Base-by-base conservation (phyloP, 2,797 vertebrate species). In the Lithobates sylvaticus region DNA sequence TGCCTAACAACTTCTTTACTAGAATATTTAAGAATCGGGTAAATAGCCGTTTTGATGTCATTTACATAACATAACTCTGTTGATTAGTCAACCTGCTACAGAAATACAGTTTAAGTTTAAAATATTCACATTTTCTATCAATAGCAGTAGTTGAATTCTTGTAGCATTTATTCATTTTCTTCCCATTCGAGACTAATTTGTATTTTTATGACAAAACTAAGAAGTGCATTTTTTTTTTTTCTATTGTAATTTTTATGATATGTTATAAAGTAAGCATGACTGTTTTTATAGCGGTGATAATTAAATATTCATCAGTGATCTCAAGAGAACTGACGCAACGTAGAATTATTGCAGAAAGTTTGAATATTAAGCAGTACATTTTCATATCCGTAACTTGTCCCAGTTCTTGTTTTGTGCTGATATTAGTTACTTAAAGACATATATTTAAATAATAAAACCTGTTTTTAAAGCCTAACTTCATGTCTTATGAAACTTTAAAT, bases 131-230 rank as follows among this genome's bases (percentile, higher is more conserved):
- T 71, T 58, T 27, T 32, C 29, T 7, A 3, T 44, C 34, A 32
- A 32, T 36, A 81, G 68, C 42, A 71, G 36, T 39, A 80, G 78
- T 70, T 39, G 69, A 80, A 80, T 71, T 50, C 71, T 12, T n/a
- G 54, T 71, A 58, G 27, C 65, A 81, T 81, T 71, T 71, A 81
- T 81, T 81, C 78, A 58, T 81, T 81, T 71, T 81, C 78, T 81
- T 81, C 32, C 12, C 78, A 71, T 58, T 71, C 26, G 50, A 81
- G 72, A 70, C 80, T 34, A 69, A 85, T 72, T 85, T 80, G 76
- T 81, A 74, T 74, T 44, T 54, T 67, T 44, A 27, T 36, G 71
- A 80, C 36, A 68, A 80, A 47, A 74, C 26, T 27, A 64, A 75
- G 42, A 3, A 39, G 36, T 69, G 42, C 32, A n/a, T 13, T 16